phyloP scores from a whole-genome alignment of 2,888 invertebrate genomes.

The Quadriops clusia region DNA sequence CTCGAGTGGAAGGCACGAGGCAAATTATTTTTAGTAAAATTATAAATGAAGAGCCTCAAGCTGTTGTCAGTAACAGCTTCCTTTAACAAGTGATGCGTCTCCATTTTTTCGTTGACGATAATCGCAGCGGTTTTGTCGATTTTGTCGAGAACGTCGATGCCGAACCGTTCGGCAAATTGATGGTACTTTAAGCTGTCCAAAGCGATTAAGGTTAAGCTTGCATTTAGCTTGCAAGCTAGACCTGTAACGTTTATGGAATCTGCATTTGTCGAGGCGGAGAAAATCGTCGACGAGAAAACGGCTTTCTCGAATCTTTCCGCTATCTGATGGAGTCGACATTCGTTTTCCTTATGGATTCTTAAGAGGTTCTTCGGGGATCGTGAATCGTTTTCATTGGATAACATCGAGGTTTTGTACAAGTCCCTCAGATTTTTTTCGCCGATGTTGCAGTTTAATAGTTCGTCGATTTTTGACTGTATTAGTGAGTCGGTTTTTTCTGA shows the following conservation, averaged over 20 bases:
- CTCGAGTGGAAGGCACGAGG: constrained; percentile 27
- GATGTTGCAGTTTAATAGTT: no score
- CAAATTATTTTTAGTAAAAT: constrained; percentile 37
- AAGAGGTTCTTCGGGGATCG: constrained; percentile 42
- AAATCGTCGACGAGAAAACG: constrained; percentile 23
- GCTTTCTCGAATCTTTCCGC: constrained; percentile 13
- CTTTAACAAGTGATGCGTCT: constrained; percentile 53
- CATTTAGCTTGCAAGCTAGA: constrained; percentile 44
- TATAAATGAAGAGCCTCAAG: constrained; percentile 42
- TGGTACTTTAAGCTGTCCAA: constrained; percentile 62
- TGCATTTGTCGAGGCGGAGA: constrained; percentile 27
- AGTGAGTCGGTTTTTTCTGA: no score
- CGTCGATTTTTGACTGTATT: no score
- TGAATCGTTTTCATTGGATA: constrained; percentile 35
- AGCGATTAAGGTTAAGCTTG: constrained; percentile 51
- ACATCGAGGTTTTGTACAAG: constrained; percentile 19
- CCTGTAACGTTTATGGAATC: constrained; percentile 38
- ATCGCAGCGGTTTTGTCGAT: constrained; percentile 54
- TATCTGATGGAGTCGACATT: constrained; percentile 23
- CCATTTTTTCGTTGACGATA: constrained; percentile 61
- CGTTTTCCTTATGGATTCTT: constrained; percentile 20
- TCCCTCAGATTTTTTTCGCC: no score
- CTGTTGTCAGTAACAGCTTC: constrained; percentile 40
- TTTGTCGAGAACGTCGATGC: constrained; percentile 49
- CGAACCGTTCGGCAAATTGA: constrained; percentile 64